A percentile compares a stretch with the other conserved stretches of the same genome.
Evolutionary conservation across 2,113 vertebrate species (phyloP).

Genomic region (Meles meles): DNA sequence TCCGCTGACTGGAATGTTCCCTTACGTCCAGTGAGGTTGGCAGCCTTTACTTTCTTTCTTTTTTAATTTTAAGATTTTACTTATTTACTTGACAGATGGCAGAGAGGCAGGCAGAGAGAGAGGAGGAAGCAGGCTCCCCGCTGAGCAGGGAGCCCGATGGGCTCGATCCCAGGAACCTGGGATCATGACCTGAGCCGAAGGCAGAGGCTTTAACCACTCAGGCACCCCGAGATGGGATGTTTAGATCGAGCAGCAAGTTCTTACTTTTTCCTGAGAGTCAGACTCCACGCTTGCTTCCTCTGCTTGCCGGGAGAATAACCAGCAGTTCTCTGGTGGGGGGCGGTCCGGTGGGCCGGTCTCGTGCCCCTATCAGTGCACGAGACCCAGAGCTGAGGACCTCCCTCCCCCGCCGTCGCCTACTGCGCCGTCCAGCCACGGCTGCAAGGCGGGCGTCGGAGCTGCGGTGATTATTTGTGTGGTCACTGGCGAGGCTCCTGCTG

Average conservation of each 20-base stretch:
- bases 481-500: not conserved
- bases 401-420: rapidly evolving
- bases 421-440: not conserved
- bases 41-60: not conserved
- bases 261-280: no score
- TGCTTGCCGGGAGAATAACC: not conserved
- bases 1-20: not conserved
- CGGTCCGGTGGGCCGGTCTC: no score
- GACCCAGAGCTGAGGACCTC: not conserved
- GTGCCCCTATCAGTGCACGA: not conserved
- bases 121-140: no score
- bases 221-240: not conserved
- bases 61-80: no score
- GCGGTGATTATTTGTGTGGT: rapidly evolving
- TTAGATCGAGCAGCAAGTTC: not conserved
- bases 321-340: rapidly evolving
- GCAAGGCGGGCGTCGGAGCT: not conserved
- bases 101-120: no score
- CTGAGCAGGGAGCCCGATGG: no score
- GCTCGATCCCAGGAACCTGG: no score
- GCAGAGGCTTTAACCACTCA: no score
- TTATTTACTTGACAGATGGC: no score
- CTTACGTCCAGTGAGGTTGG: rapidly evolving
- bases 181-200: no score
- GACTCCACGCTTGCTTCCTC: not conserved